Conservation (phyloP, 35 echinoderm and acorn worm genomes). For the Stichopus chloronotus region DNA sequence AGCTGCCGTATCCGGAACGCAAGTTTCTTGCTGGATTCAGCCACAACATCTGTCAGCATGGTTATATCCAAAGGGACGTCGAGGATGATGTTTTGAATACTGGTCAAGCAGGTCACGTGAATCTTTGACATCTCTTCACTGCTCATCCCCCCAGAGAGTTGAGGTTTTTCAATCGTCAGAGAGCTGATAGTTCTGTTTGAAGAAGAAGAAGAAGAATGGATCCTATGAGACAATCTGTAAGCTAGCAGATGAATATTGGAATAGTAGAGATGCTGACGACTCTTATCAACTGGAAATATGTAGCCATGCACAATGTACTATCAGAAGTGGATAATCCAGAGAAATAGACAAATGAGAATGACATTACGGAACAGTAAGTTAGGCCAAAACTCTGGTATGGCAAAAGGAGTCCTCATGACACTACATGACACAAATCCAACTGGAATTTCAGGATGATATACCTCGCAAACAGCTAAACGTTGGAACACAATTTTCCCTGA, state of each 20-base stretch:
- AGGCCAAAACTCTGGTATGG: too few relatives aligned
- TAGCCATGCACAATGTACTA: too few relatives aligned
- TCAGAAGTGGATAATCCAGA: too few relatives aligned
- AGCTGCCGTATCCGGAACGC: constrained; percentile 79
- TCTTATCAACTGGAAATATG: too few relatives aligned
- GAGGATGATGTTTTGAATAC: constrained; percentile 57
- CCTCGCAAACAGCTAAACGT: too few relatives aligned
- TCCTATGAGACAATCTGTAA: background rate
- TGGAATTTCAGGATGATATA: too few relatives aligned
- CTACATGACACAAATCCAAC: too few relatives aligned
- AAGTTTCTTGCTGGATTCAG: constrained; percentile 79
- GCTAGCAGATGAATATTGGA: background rate
- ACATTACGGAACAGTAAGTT: too few relatives aligned
- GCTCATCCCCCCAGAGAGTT: constrained; percentile 39
- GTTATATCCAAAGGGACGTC: constrained; percentile 79
- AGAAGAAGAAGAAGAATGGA: background rate
- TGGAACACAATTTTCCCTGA: too few relatives aligned
- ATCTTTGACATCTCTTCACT: constrained; percentile 33
- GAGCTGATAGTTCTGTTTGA: constrained; percentile 68
- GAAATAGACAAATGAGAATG: too few relatives aligned
- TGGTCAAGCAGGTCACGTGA: constrained; percentile 34
- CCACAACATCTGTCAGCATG: constrained; percentile 70
- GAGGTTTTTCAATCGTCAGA: constrained; percentile 76
- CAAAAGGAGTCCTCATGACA: too few relatives aligned
- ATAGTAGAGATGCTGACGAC: too few relatives aligned